Evolutionary conservation across 2,113 vertebrate genomes (phyloP), one percentile per base, ranked within the genome.

Genomic region (Brachyhypopomus occidentalis): DNA sequence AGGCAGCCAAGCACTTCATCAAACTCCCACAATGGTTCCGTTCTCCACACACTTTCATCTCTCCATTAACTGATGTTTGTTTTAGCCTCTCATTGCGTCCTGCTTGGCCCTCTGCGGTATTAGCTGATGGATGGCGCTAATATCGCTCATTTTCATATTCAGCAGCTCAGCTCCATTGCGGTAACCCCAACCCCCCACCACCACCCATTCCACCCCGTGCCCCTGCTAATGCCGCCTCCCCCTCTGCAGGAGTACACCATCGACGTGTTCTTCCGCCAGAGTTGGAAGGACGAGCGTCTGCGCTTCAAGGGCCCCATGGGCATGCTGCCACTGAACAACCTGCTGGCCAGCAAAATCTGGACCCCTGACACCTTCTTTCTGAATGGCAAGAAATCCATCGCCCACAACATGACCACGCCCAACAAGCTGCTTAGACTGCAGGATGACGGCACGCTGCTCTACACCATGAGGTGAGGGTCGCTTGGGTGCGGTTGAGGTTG

Each of bases 181-280:
- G 1, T 9, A 23, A 1, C 30, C 30, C 30, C 9, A 8, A n/a
- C 45, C 25, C 19, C 27, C 45, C 27, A n/a, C n/a, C n/a, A n/a
- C n/a, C n/a, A n/a, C n/a, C n/a, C n/a, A n/a, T n/a, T n/a, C n/a
- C n/a, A n/a, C 17, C 36, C 22, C 41, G 14, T 67, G 64, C 20
- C 66, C 36, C 2, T 0, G 11, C 71, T 67, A 9, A 16, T 16
- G 16, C 69, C 30, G 27, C 20, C 34, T 27, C 23, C 45, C 86
- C 82, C 85, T 41, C 83, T n/a, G 23, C 74, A 99, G 98, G 97
- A 99, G 78, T 99, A 99, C 79, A 99, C 97, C 2, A 98, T 99
- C 0, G 98, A 99, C 0, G 96, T 99, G 72, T 99, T 99, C 85
- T 99, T 99, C 87, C 95, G 98, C n/a, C 98, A 99, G 89, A 99